Conservation (phyloP, 2,888 invertebrate species). For the Caenorhabditis sp. region DNA sequence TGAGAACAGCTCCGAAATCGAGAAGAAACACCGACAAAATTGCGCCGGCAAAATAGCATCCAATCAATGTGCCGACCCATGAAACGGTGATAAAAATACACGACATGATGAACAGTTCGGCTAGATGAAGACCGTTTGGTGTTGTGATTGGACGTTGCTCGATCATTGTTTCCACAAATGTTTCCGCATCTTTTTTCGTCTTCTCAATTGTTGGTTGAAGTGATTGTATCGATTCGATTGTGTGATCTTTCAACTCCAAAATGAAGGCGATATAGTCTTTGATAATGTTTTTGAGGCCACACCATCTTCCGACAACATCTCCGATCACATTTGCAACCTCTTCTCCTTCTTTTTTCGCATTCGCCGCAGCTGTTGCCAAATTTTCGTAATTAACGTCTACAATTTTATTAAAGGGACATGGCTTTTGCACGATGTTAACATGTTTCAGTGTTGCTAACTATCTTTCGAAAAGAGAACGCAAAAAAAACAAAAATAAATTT, state of each 20-base stretch:
- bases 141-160: slow-evolving; percentile 5
- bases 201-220: background rate
- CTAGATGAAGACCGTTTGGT: background rate
- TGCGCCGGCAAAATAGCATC: slow-evolving; percentile 18
- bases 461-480: no score
- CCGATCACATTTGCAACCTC: background rate
- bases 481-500: no score
- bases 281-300: background rate
- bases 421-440: no score
- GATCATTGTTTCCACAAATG: background rate
- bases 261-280: background rate
- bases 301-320: background rate
- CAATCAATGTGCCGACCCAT: slow-evolving; percentile 17
- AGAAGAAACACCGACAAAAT: slow-evolving; percentile 18
- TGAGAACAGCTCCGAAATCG: slow-evolving; percentile 21
- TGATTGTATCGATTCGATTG: background rate
- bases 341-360: background rate
- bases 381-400: slow-evolving; percentile 2
- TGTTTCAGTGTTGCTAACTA: no score
- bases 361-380: background rate
- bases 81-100: slow-evolving; percentile 14
- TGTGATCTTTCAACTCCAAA: background rate
- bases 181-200: background rate
- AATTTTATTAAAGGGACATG: background rate
- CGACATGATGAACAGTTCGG: slow-evolving; percentile 17